Evolutionary conservation across 1,140 invertebrate species (phyloP), one percentile per base, ranked within the genome.

Genomic region (Aphelinus atriplicis): DNA sequence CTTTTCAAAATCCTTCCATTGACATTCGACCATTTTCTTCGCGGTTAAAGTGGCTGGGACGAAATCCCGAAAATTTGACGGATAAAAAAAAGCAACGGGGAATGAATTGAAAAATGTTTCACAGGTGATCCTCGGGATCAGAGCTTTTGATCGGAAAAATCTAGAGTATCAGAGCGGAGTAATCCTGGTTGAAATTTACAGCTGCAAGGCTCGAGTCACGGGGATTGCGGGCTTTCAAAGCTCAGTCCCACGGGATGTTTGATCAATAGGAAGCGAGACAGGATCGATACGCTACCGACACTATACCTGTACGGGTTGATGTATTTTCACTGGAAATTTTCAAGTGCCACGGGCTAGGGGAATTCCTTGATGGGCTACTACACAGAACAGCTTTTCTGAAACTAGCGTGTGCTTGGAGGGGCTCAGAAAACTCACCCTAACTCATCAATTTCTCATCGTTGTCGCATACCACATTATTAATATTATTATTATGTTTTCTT

Each of bases 221-320:
- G 53, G 50, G 60, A 70, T 62, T 74, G 60, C 60, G 66, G 42
- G 26, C 26, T 26, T 26, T 26, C 26, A 26, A 26, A 26, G 26
- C 26, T 26, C 53, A 58, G 50, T 70, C 62, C 68, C 62, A 48
- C 55, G 68, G 68, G 68, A 75, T 66, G 68, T 75, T 75, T 71
- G 73, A 75, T 75, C 68, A 71, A 75, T 75, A 70, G 73, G 67
- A 63, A 69, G 47, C 5, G 53, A 57, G 45, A 3, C 55, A 45
- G n/a, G 61, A 65, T 50, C 68, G 60, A 75, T 70, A 10, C 26
- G 26, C 26, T 26, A 26, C 51, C 9, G 51, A 4, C 4, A 53
- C 51, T 9, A 43, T 57, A 45, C n/a, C 3, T 60, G 7, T 26
- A 60, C 57, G 57, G 5, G 26, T 60, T 3, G 3, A n/a, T 43